Base-by-base conservation (phyloP, 2,888 invertebrate species). In the Platypus cylindrus region DNA sequence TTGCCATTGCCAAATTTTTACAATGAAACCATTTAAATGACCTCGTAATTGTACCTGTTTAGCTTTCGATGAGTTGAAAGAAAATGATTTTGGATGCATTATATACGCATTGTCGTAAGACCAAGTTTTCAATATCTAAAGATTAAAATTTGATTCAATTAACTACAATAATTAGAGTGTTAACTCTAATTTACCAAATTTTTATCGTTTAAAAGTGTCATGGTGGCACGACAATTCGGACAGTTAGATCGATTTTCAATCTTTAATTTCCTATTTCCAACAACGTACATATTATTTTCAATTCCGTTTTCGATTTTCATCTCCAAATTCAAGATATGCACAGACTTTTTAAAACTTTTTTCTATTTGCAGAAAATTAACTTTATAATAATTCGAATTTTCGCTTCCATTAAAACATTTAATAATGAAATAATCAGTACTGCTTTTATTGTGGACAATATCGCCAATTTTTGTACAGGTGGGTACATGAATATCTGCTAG, bases 1-100 rank as follows among this genome's bases (percentile, higher is more conserved):
- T n/a, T n/a, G n/a, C 81, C 81, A 85, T 52, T 80, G 77, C 84
- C 85, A 85, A 59, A 83, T 77, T 65, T 85, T 85, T 47, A 85
- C 62, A 12, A 81, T 78, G 59, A 83, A 85, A 0, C 85, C 84
- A 32, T 74, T 67, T 42, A 79, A 70, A 30, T 71, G 68, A 1
- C 68, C 65, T 47, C 68, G 67, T 3, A 60, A 44, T 2, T 54
- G 49, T 16, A 42, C 28, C 34, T 63, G 34, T 46, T 60, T 50
- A 38, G 51, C 36, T 52, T 51, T 34, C 16, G 55, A 51, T 41
- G 67, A 64, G 44, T 68, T 64, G 47, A 77, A 74, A 3, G 68
- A 67, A 61, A 82, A 73, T 5, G 75, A 68, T 16, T 75, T 76
- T 0, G 84, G 82, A 34, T 70, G 71, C 70, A 82, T 79, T 2